Conservation (phyloP, 2,797 vertebrate genomes). For the Molossus molossus region DNA sequence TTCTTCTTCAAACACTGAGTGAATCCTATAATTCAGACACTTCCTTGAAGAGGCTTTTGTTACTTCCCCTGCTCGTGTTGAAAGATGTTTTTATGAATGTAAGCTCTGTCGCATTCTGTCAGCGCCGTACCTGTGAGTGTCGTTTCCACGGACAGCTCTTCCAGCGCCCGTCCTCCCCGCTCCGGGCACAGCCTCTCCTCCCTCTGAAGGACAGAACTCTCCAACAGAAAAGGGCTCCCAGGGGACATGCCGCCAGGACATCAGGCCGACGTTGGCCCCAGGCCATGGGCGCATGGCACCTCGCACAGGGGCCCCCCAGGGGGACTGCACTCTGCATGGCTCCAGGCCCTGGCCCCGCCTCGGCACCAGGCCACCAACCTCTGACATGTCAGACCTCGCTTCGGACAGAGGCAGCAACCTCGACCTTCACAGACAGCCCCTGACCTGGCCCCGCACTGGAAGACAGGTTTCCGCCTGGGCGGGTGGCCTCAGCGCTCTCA, state of each 20-base stretch:
- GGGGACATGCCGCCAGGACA: background rate
- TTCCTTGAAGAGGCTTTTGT: background rate
- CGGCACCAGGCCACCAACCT: background rate
- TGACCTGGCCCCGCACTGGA: background rate
- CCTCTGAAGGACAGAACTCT: background rate
- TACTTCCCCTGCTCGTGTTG: background rate
- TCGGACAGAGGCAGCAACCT: background rate
- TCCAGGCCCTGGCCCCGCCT: no score
- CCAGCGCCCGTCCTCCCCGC: background rate
- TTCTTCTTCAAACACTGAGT: background rate
- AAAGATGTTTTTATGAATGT: background rate
- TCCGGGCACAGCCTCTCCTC: background rate
- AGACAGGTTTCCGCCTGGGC: background rate
- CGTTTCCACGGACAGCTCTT: background rate
- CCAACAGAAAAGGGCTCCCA: background rate
- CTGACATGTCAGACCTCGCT: background rate
- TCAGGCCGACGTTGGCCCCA: background rate
- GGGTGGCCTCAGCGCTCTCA: background rate
- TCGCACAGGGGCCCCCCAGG: no score
- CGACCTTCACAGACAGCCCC: background rate
- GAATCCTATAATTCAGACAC: background rate
- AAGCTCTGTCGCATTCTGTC: background rate
- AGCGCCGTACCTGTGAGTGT: background rate
- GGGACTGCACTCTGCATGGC: background rate
- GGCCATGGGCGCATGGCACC: no score